A percentile compares a stretch with the other conserved stretches of the same genome.
Evolutionary conservation across 2,888 invertebrate genomes (phyloP).

Genomic region (Siphlonurus alternatus): DNA sequence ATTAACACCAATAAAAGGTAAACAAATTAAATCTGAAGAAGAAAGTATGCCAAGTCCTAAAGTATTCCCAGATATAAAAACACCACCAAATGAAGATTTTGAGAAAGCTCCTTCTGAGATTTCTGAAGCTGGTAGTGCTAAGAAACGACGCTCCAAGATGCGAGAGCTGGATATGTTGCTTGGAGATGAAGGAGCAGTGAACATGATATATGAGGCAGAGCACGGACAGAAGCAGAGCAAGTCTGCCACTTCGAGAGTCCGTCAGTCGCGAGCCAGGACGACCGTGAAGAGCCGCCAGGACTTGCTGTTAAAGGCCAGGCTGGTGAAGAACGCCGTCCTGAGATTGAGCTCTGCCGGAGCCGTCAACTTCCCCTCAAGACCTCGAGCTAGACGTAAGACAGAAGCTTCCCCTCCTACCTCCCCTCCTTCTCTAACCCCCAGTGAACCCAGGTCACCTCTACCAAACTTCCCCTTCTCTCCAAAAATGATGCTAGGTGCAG

Average conservation of each 20-base stretch:
- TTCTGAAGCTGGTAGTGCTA: not conserved
- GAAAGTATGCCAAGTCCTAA: too few relatives aligned
- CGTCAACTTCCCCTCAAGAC: not conserved
- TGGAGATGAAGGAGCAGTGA: constrained; percentile 74
- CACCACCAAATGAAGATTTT: not conserved
- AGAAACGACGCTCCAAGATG: not conserved
- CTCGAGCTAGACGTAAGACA: not conserved
- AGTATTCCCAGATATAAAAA: not conserved
- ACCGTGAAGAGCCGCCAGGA: constrained; percentile 20
- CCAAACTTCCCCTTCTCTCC: not conserved
- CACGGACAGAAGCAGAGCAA: constrained; percentile 23
- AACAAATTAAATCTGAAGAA: not conserved
- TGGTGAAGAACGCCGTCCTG: constrained; percentile 40
- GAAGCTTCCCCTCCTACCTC: too few relatives aligned
- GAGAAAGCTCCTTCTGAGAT: not conserved
- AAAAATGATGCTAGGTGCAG: constrained; percentile 27
- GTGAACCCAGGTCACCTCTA: not conserved
- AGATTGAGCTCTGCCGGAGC: constrained; percentile 27
- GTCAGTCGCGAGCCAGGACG: too few relatives aligned
- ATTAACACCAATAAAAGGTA: not conserved
- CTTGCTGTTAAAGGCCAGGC: constrained; percentile 37
- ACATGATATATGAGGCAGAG: constrained; percentile 67
- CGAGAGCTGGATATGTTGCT: constrained; percentile 58
- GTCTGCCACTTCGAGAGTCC: constrained; percentile 10
- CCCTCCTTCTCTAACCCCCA: not conserved